Conservation (phyloP, 53 echinoderm and acorn worm genomes). For the Mesocentrotus franciscanus region DNA sequence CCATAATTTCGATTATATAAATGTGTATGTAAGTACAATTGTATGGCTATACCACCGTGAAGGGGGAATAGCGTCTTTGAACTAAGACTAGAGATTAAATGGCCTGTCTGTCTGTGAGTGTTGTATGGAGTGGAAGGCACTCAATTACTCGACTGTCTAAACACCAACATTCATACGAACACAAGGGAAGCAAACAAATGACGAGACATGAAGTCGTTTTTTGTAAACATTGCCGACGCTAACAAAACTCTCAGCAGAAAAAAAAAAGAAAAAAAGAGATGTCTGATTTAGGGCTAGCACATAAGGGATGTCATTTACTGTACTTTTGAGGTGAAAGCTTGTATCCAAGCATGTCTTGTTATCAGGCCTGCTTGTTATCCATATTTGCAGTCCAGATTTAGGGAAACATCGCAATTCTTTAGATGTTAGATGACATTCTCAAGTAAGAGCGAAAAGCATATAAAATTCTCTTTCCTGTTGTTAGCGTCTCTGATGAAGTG, state of each 20-base stretch:
- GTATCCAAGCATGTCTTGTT: background rate
- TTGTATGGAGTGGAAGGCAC: background rate
- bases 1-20: too few species aligned
- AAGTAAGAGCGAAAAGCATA: background rate
- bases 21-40: too few species aligned
- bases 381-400: background rate
- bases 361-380: background rate
- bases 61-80: background rate
- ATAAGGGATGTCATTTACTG: background rate
- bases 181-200: background rate
- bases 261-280: background rate
- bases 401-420: background rate
- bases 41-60: too few species aligned
- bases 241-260: background rate
- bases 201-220: background rate
- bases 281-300: background rate
- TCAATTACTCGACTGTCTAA: background rate
- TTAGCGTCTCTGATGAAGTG: background rate
- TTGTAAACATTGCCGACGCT: conserved; percentile 21
- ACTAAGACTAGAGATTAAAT: background rate
- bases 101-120: background rate
- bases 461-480: background rate
- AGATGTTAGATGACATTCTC: background rate
- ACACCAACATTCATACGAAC: background rate
- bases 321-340: background rate